Percentiles rank a stretch among this genome's conserved stretches.
phyloP scores from a whole-genome alignment of 2,888 invertebrate genomes.

The Xestobium rufovillosum region DNA sequence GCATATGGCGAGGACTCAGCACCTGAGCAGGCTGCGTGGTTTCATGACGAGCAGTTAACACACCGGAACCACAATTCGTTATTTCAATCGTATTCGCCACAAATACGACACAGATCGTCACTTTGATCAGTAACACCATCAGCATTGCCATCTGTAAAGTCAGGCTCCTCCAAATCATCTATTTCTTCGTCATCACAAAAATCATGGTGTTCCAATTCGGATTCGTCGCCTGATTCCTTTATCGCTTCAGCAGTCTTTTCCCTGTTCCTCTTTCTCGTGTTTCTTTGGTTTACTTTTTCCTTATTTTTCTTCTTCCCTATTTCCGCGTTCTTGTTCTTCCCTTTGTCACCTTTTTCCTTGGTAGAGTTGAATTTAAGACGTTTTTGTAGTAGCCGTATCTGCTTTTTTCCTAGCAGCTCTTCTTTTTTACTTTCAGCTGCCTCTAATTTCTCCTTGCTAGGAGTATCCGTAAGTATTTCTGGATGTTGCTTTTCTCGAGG shows the following conservation, averaged over 20 bases:
- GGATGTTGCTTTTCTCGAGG: constrained; percentile 1
- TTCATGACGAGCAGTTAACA: constrained; percentile 6
- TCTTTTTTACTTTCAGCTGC: constrained; percentile 4
- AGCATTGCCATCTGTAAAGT: constrained; percentile 5
- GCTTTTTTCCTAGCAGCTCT: too few species aligned
- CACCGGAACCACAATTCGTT: constrained; percentile 9
- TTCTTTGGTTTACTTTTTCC: too few species aligned
- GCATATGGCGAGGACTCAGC: constrained; percentile 8
- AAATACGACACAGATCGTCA: constrained; percentile 10
- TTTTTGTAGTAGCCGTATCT: too few species aligned
- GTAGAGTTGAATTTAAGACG: too few species aligned
- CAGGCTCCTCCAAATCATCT: constrained; percentile 9
- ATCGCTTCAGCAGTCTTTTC: constrained; percentile 4
- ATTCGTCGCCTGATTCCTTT: constrained; percentile 6
- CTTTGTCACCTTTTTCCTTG: too few species aligned
- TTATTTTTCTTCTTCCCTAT: constrained; percentile 6
- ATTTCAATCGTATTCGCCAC: constrained; percentile 5
- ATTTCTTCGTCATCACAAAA: constrained; percentile 8
- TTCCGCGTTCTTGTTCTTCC: too few species aligned
- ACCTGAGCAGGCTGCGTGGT: constrained; percentile 9
- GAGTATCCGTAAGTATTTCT: background rate
- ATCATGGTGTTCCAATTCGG: constrained; percentile 1
- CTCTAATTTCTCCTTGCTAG: constrained; percentile 1
- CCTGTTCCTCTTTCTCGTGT: constrained; percentile 7
- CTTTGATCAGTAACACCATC: constrained; percentile 2